These are phyloP conservation scores for Cryptosula pallasiana DNA, from an alignment of 2,888 invertebrate genomes.

Conservation along the genomic window DNA sequence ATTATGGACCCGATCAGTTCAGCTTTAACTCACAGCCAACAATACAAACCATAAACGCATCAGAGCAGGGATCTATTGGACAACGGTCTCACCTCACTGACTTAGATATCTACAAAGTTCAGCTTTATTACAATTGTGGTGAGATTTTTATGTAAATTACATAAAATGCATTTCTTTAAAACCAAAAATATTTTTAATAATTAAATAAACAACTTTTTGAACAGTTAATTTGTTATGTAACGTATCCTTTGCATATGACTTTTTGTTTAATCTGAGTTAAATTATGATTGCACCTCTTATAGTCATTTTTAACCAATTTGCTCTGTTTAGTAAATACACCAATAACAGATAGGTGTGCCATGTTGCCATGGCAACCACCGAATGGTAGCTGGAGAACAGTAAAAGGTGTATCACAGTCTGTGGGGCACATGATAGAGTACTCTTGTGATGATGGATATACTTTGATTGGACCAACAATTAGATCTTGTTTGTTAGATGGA, in stretches of 20 bases:
- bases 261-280: too few relatives aligned
- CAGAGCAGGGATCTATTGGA: background rate
- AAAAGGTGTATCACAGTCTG: background rate
- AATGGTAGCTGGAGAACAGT: background rate
- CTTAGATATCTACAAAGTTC: background rate
- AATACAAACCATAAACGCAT: background rate
- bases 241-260: too few relatives aligned
- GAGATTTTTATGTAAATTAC: too few relatives aligned
- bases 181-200: too few relatives aligned
- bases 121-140: constrained; percentile 17
- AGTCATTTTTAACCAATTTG: too few relatives aligned
- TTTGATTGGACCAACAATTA: constrained; percentile 1
- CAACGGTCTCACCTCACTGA: background rate
- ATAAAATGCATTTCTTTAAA: too few relatives aligned
- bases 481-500: constrained; percentile 1
- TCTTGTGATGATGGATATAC: constrained; percentile 1
- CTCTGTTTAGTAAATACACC: background rate
- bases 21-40: constrained; percentile 2
- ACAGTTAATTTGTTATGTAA: too few relatives aligned
- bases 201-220: too few relatives aligned
- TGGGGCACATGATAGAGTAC: constrained; percentile 6
- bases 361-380: background rate
- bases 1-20: background rate
- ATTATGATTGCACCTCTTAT: too few relatives aligned
- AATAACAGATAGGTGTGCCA: background rate